phyloP scores from a whole-genome alignment of 2,113 vertebrate species.

The Seriola aureovittata region DNA sequence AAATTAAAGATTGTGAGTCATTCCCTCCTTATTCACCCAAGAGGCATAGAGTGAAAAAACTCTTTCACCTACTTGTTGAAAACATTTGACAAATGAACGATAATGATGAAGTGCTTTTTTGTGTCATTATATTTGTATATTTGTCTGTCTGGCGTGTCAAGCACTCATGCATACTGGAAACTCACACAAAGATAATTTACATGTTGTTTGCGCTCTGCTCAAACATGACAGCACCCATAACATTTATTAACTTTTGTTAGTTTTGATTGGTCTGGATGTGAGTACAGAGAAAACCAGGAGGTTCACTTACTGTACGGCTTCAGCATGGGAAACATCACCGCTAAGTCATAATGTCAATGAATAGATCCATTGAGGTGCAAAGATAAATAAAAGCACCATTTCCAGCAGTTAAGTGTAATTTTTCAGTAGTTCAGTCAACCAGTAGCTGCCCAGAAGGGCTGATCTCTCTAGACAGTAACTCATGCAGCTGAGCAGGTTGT shows the following conservation, averaged over 20 bases:
- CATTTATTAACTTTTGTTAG: conserved; percentile 45
- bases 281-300: conserved; percentile 37
- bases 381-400: conserved; percentile 73
- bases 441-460: conserved; percentile 27
- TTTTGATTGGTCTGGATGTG: conserved; percentile 46
- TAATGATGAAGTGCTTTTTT: neutral
- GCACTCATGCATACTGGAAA: conserved; percentile 2
- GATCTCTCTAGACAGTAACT: conserved; percentile 55
- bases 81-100: conserved; percentile 8
- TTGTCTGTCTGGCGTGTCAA: neutral
- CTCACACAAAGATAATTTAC: conserved; percentile 1
- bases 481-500: conserved; percentile 30
- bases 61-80: neutral
- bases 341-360: conserved; percentile 74
- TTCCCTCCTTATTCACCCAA: conserved; percentile 10
- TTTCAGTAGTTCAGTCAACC: conserved; percentile 63
- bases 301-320: conserved; percentile 32
- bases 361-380: conserved; percentile 76
- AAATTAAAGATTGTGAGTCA: conserved; percentile 39
- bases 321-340: conserved; percentile 48
- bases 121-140: neutral
- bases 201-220: conserved; percentile 31
- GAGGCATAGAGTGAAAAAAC: conserved; percentile 2
- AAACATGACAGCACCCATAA: conserved; percentile 17
- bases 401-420: conserved; percentile 72